Evolutionary conservation across 2,797 vertebrate species (phyloP).

Genomic region (Chromobotia macracanthus): DNA sequence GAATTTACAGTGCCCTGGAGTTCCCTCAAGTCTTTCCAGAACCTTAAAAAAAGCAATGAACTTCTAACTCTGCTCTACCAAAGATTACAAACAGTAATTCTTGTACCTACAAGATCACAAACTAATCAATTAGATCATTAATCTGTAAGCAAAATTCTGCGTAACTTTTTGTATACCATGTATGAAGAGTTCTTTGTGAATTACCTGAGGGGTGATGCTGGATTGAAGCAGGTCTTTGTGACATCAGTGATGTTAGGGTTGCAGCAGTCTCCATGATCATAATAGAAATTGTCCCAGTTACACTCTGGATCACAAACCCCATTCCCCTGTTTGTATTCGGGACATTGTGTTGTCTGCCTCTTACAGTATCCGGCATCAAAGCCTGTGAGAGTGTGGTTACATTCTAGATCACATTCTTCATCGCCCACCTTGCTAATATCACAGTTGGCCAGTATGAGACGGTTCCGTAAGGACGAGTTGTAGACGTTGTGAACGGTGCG

Average conservation of each 20-base stretch:
- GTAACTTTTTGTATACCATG: no score
- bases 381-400: conserved; percentile 93
- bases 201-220: conserved; percentile 95
- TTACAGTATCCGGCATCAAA: conserved; percentile 91
- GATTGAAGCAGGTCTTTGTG: conserved; percentile 96
- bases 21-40: conserved; percentile 17
- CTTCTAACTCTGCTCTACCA: conserved; percentile 10
- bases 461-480: conserved; percentile 89
- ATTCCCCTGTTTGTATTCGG: conserved; percentile 86
- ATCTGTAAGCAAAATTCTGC: neutral
- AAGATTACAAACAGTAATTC: neutral
- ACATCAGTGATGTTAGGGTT: conserved; percentile 94
- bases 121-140: neutral
- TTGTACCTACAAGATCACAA: neutral
- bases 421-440: conserved; percentile 95
- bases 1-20: conserved; percentile 21
- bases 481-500: conserved; percentile 89
- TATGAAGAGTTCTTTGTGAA: conserved; percentile 19
- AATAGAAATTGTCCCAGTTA: conserved; percentile 91
- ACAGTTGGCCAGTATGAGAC: conserved; percentile 94
- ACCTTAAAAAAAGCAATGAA: conserved; percentile 28
- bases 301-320: conserved; percentile 94
- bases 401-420: conserved; percentile 89
- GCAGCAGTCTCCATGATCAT: conserved; percentile 93
- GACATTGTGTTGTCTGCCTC: conserved; percentile 76